A percentile compares a stretch with the other conserved stretches of the same genome.
These are phyloP conservation scores for Hydrolagus affinis DNA, from an alignment of 2,113 vertebrate species.

Conservation along the genomic window DNA sequence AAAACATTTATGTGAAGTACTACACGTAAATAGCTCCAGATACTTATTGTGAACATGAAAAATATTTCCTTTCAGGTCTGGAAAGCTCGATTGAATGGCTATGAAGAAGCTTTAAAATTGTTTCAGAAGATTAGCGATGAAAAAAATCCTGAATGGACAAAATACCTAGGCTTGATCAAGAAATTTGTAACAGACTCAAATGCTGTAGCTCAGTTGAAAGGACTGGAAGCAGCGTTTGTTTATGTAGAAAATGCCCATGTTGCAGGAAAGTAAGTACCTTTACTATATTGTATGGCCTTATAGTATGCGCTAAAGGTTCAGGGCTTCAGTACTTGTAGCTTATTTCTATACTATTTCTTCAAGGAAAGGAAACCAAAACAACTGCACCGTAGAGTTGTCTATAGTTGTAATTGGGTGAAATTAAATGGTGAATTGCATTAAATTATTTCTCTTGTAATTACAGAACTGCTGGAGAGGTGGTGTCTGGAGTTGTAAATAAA, in stretches of 20 bases:
- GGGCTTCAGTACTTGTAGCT: too few species aligned
- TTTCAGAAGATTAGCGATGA: constrained; percentile 89
- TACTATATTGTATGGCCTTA: too few species aligned
- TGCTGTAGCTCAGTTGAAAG: constrained; percentile 91
- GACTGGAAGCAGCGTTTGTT: constrained; percentile 81
- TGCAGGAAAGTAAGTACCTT: constrained; percentile 80
- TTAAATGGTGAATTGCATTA: neutral
- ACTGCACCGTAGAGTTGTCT: too few species aligned
- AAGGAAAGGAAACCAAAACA: too few species aligned
- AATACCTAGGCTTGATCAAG: constrained; percentile 86
- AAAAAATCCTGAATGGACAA: constrained; percentile 94
- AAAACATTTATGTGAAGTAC: neutral
- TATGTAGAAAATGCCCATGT: constrained; percentile 85
- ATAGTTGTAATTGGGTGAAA: too few species aligned
- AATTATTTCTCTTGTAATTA: constrained; percentile 38
- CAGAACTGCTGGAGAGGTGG: constrained; percentile 90
- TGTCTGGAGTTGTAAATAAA: constrained; percentile 91
- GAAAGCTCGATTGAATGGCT: constrained; percentile 92
- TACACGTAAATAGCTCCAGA: neutral
- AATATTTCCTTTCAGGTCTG: constrained; percentile 63
- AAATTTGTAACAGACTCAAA: constrained; percentile 96
- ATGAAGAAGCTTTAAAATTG: constrained; percentile 88
- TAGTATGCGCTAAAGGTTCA: too few species aligned
- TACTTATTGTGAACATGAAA: neutral
- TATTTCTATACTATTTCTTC: too few species aligned